Conservation (phyloP, 1,140 invertebrate species). For the Notospermus geniculatus region DNA sequence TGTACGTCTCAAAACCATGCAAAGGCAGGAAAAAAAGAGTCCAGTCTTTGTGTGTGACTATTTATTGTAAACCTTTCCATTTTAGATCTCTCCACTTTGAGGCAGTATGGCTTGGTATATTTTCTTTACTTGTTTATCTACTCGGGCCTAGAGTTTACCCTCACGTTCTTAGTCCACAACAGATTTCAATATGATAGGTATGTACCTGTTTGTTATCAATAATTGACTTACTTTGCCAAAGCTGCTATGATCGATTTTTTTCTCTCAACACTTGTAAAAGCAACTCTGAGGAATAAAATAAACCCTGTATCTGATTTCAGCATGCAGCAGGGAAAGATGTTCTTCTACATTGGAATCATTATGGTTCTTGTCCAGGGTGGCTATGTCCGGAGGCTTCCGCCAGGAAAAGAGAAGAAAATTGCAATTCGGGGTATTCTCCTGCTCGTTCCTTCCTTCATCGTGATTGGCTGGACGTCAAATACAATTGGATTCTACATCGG, state of each 20-base stretch:
- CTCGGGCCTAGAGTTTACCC: slow-evolving; percentile 94
- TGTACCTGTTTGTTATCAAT: too few species aligned
- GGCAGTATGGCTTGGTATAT: slow-evolving; percentile 78
- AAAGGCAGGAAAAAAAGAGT: not conserved
- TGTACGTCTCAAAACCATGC: too few species aligned
- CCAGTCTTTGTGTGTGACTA: slow-evolving; percentile 10
- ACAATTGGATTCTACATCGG: slow-evolving; percentile 70
- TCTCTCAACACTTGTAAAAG: not conserved
- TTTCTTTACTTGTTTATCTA: slow-evolving; percentile 96
- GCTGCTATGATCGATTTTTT: too few species aligned
- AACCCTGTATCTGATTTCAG: slow-evolving; percentile 57
- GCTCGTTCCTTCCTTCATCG: slow-evolving; percentile 84
- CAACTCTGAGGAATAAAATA: not conserved
- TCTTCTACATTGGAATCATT: slow-evolving; percentile 85
- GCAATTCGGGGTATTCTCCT: slow-evolving; percentile 77
- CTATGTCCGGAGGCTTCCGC: slow-evolving; percentile 77
- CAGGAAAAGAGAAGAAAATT: slow-evolving; percentile 71
- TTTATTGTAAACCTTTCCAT: slow-evolving; percentile 20
- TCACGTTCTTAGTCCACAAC: slow-evolving; percentile 95
- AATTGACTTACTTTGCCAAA: slow-evolving; percentile 1
- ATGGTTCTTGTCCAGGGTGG: slow-evolving; percentile 93
- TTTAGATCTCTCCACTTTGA: slow-evolving; percentile 65
- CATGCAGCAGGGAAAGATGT: slow-evolving; percentile 98
- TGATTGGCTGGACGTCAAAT: slow-evolving; percentile 72
- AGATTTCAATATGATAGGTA: slow-evolving; percentile 79